Conservation (phyloP, 2,888 invertebrate genomes). For the Amblyjoppa proteus region DNA sequence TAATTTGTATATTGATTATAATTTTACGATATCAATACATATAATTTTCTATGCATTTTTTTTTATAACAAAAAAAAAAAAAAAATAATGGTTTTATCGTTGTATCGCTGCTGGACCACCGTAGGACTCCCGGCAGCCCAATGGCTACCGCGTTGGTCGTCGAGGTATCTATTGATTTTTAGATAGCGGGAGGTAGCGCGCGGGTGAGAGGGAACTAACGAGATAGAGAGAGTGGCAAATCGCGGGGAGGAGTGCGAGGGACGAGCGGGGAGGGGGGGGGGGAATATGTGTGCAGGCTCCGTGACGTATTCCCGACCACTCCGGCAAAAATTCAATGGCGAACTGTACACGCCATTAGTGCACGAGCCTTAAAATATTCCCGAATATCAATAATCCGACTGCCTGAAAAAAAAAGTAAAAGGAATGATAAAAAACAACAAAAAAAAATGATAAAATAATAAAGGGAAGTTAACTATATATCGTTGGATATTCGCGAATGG, state of each 20-base stretch:
- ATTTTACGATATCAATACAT: neutral
- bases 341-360: neutral
- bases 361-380: neutral
- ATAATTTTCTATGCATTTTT: neutral
- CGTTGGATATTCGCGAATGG: constrained; percentile 79
- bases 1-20: neutral
- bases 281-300: constrained; percentile 21
- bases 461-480: constrained; percentile 71
- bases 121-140: constrained; percentile 67
- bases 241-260: constrained; percentile 44
- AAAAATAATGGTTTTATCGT: constrained; percentile 41
- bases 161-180: constrained; percentile 82
- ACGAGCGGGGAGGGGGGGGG: neutral
- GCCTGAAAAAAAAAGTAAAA: neutral
- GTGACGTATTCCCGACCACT: constrained; percentile 48
- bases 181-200: constrained; percentile 75
- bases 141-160: constrained; percentile 73
- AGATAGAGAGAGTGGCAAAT: constrained; percentile 59
- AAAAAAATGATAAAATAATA: constrained; percentile 62
- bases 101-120: constrained; percentile 67
- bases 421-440: constrained; percentile 9
- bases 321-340: neutral
- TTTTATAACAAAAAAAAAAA: neutral
- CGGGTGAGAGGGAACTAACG: constrained; percentile 68
- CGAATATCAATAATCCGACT: neutral